These are phyloP conservation scores for Passer montanus DNA, from an alignment of 2,113 vertebrate species.

Conservation along the genomic window DNA sequence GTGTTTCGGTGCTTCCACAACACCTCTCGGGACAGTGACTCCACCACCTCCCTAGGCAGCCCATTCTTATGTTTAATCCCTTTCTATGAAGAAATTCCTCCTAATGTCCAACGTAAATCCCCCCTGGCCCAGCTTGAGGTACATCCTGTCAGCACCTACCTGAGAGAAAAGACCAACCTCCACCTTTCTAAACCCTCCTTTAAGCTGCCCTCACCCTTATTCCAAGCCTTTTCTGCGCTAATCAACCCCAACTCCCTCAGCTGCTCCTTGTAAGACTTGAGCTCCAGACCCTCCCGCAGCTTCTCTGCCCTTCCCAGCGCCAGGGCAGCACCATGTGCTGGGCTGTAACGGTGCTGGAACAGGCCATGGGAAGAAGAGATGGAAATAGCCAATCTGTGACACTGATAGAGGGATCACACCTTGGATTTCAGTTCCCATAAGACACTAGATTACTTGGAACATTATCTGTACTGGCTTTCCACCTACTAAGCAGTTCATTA, in stretches of 20 bases:
- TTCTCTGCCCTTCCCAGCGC: neutral
- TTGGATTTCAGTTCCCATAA: neutral
- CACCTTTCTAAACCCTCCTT: neutral
- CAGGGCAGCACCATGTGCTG: fast-evolving
- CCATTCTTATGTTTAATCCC: neutral
- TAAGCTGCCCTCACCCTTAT: neutral
- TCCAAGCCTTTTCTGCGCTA: too few species aligned
- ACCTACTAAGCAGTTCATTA: neutral
- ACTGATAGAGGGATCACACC: fast-evolving
- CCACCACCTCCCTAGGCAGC: neutral
- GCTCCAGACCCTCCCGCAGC: neutral
- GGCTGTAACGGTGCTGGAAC: fast-evolving
- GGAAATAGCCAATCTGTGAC: neutral
- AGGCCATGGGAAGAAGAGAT: neutral
- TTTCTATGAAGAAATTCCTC: neutral
- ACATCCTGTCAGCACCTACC: fast-evolving
- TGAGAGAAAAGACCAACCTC: neutral
- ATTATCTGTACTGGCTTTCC: neutral
- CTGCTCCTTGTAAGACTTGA: neutral
- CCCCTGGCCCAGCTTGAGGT: neutral
- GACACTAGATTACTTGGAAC: neutral
- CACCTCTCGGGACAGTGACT: neutral
- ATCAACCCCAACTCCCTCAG: neutral
- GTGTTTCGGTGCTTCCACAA: neutral
- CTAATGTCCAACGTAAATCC: neutral